A percentile compares a stretch with the other conserved stretches of the same genome.
phyloP scores from a whole-genome alignment of 1,140 invertebrate species.

The Macrotrachela quadricornifera region DNA sequence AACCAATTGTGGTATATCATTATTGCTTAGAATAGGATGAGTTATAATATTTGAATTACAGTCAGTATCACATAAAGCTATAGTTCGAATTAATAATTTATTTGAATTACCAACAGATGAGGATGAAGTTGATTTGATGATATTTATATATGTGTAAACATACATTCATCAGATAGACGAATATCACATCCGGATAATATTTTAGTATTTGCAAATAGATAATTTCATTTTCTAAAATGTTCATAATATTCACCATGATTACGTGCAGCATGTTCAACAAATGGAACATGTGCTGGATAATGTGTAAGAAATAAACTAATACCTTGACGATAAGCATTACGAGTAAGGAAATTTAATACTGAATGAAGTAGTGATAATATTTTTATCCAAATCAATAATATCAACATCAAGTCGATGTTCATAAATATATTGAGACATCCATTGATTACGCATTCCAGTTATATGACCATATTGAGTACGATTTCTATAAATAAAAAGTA shows the following conservation, averaged over 20 bases:
- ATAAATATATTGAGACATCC: slow-evolving; percentile 74
- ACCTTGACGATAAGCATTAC: slow-evolving; percentile 64
- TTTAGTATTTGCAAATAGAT: slow-evolving; percentile 65
- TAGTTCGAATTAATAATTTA: slow-evolving; percentile 78
- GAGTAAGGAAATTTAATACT: slow-evolving; percentile 76
- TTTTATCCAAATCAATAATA: slow-evolving; percentile 78
- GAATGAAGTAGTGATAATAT: slow-evolving; percentile 56
- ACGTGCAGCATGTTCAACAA: slow-evolving; percentile 62
- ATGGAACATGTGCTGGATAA: slow-evolving; percentile 36
- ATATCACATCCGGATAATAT: slow-evolving; percentile 40
- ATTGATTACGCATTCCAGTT: slow-evolving; percentile 30
- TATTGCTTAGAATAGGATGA: slow-evolving; percentile 91
- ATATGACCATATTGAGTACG: slow-evolving; percentile 80
- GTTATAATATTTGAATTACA: too few relatives aligned
- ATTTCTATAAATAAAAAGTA: slow-evolving; percentile 26
- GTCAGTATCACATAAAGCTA: slow-evolving; percentile 77
- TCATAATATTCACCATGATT: slow-evolving; percentile 73
- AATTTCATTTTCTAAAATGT: slow-evolving; percentile 60
- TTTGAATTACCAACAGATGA: slow-evolving; percentile 58
- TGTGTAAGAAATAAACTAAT: slow-evolving; percentile 47
- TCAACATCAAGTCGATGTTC: slow-evolving; percentile 59
- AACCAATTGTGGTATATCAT: slow-evolving; percentile 59
- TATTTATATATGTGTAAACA: slow-evolving; percentile 54
- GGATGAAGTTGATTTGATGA: slow-evolving; percentile 41
- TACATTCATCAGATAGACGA: slow-evolving; percentile 21